phyloP scores from a whole-genome alignment of 2,888 invertebrate species.

The Litoditis marina region DNA sequence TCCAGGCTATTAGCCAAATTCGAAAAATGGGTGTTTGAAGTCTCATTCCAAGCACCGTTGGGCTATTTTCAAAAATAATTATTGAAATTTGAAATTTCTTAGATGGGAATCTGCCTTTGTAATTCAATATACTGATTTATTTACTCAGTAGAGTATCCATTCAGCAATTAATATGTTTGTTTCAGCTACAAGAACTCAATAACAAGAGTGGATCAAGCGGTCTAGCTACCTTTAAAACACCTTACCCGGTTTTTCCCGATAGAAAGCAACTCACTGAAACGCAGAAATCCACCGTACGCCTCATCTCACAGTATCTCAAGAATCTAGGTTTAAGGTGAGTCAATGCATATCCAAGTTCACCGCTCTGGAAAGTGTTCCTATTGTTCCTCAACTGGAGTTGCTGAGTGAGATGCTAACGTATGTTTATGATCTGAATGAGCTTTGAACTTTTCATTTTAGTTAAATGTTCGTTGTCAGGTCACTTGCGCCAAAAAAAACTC shows the following conservation, averaged over 20 bases:
- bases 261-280: conserved; percentile 10
- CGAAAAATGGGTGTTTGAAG: no score
- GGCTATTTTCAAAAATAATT: no score
- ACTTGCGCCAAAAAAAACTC: no score
- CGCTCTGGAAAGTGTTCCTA: neutral
- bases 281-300: conserved; percentile 35
- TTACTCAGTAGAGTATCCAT: neutral
- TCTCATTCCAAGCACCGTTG: no score
- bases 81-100: no score
- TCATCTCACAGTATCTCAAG: conserved; percentile 54
- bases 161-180: neutral
- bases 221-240: conserved; percentile 8
- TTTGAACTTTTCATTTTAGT: neutral
- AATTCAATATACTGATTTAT: no score
- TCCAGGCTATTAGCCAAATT: no score
- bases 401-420: no score
- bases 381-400: no score
- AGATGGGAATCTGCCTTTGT: no score
- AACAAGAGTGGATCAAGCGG: neutral
- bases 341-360: neutral
- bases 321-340: conserved; percentile 50
- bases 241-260: conserved; percentile 2
- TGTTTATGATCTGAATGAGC: no score
- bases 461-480: conserved; percentile 1
- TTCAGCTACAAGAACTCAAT: conserved; percentile 13